These are phyloP conservation scores for Sciurus vulgaris DNA, from an alignment of 2,797 vertebrate genomes.

Conservation along the genomic window DNA sequence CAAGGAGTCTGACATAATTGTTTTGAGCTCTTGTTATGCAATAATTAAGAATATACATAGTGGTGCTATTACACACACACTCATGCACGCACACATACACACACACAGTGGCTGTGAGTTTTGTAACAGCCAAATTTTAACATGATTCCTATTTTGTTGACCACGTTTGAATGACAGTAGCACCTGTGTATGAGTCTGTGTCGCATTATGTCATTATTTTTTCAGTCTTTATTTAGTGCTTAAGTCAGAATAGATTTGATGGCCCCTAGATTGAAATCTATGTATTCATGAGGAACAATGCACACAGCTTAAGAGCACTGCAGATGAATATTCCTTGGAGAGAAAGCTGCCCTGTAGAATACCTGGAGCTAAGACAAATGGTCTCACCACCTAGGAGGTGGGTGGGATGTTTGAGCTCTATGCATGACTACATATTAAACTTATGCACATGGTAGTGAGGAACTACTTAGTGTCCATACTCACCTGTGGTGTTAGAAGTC, in stretches of 20 bases:
- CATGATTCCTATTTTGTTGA: background rate
- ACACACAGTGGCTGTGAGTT: background rate
- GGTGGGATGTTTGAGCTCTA: too few species aligned
- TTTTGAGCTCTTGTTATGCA: background rate
- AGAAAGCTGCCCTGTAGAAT: background rate
- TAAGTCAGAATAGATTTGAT: rapidly evolving
- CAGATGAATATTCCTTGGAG: background rate
- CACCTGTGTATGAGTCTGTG: background rate
- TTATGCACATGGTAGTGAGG: too few species aligned
- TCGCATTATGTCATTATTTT: background rate
- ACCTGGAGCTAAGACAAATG: background rate
- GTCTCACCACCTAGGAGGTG: background rate
- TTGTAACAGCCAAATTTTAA: background rate
- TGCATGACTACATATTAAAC: too few species aligned
- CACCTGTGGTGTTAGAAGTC: background rate
- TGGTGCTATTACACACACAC: background rate
- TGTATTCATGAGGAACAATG: background rate
- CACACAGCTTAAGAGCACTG: background rate
- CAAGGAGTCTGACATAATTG: background rate
- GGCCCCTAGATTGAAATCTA: background rate
- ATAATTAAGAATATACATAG: background rate
- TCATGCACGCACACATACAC: too few species aligned
- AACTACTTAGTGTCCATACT: background rate
- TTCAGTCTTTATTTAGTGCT: background rate
- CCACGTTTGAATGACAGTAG: background rate